Evolutionary conservation across 2,113 vertebrate genomes (phyloP).

Genomic region (Sceloporus undulatus): DNA sequence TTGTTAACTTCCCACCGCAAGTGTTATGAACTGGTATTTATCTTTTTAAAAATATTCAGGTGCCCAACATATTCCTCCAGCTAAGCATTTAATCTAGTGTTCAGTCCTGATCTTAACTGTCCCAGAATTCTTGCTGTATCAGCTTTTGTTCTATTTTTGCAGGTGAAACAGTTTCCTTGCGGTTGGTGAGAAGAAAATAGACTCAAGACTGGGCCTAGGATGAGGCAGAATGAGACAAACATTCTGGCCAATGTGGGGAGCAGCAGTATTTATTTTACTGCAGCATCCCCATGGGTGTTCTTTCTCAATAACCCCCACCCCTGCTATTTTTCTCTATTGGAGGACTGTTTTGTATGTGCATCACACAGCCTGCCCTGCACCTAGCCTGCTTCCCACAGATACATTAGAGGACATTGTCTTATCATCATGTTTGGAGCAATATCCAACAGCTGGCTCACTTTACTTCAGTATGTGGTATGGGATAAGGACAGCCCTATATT

Average conservation of each 20-base stretch:
- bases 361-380: neutral
- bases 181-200: neutral
- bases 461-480: no score
- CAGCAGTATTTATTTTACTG: neutral
- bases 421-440: no score
- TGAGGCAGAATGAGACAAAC: neutral
- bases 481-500: no score
- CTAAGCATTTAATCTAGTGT: neutral
- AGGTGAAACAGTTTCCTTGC: neutral
- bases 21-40: no score
- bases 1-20: no score
- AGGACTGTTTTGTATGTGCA: no score
- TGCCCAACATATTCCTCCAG: neutral
- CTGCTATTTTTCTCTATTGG: neutral
- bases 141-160: neutral
- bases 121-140: neutral
- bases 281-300: neutral
- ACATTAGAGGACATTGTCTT: no score
- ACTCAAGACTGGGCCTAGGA: neutral
- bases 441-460: no score
- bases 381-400: no score
- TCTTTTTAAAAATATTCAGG: neutral
- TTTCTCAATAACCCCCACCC: neutral
- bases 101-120: neutral
- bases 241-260: neutral